Evolutionary conservation across 2,113 vertebrate species (phyloP).

Genomic region (Triplophysa dalaica): DNA sequence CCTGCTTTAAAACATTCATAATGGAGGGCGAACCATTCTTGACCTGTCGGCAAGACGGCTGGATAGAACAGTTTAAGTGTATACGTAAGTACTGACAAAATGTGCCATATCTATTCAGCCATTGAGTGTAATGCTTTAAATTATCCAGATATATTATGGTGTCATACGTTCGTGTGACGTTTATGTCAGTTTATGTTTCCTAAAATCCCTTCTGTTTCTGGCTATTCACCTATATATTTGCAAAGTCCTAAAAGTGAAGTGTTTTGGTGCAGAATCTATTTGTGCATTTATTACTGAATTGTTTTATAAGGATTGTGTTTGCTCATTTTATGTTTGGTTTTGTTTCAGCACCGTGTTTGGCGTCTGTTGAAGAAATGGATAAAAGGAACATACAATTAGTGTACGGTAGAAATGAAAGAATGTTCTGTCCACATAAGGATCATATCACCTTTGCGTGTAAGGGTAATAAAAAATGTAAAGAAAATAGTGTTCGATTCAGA

Average conservation of each 20-base stretch:
- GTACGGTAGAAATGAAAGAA: rapidly evolving
- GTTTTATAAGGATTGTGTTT: not conserved
- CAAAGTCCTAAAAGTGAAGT: too few species aligned
- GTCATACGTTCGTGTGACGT: too few species aligned
- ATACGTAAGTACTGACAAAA: slow-evolving; percentile 51
- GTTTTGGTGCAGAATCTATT: too few species aligned
- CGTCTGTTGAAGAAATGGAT: slow-evolving; percentile 37
- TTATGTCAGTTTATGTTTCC: too few species aligned
- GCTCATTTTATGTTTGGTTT: not conserved
- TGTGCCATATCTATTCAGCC: not conserved
- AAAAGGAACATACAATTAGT: rapidly evolving
- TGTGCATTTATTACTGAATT: too few species aligned
- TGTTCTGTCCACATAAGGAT: not conserved
- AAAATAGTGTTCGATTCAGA: rapidly evolving
- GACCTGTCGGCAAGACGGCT: slow-evolving; percentile 49
- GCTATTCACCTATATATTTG: too few species aligned
- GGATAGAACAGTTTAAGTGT: slow-evolving; percentile 52
- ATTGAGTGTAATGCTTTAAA: too few species aligned
- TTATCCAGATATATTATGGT: too few species aligned
- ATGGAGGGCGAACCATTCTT: slow-evolving; percentile 11
- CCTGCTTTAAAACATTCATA: slow-evolving; percentile 9
- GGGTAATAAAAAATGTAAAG: too few species aligned
- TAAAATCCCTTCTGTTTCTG: too few species aligned
- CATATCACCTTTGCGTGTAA: slow-evolving; percentile 27
- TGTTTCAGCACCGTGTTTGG: slow-evolving; percentile 53